Evolutionary conservation across 2,113 vertebrate genomes (phyloP), one percentile per base, ranked within the genome.

Genomic region (Climacteris rufus): DNA sequence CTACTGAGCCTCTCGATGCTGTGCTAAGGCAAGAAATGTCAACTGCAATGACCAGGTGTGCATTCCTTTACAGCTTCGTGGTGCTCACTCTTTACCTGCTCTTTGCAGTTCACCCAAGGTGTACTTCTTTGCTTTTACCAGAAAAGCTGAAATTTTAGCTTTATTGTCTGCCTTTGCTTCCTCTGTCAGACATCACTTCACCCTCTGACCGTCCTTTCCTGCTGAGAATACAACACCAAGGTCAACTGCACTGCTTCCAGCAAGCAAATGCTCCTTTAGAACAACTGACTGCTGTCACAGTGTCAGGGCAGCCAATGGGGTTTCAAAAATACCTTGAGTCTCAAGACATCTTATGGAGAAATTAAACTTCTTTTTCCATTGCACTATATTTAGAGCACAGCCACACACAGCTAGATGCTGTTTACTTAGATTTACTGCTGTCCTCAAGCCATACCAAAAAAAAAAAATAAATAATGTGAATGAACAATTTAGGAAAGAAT

Each of bases 271-370:
- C 25, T 69, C 76, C 63, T 93, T 89, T 90, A 52, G 94, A 95
- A 72, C 21, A 84, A 52, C 14, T 28, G 66, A 40, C 54, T 94
- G 65, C 88, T 96, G 79, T 83, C 94, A 94, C 54, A 87, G 60
- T 56, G 72, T 91, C 87, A 96, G 88, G 90, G 79, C 78, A 97
- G 92, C 60, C 75, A 79, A 27, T 6, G 39, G 64, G 87, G 40
- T 47, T 94, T 75, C 63, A 87, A 94, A 97, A 97, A 95, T 70
- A 85, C 50, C 91, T 30, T 54, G 92, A 91, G 49, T 90, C 96
- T 95, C 92, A 77, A 79, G 95, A 97, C 81, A 88, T 65, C 85
- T 95, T 93, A 95, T 30, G 59, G n/a, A 93, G 80, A 97, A 98
- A 97, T 94, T 96, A 91, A 96, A 96, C 75, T 97, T 84, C 77